Percentiles rank a stretch among this genome's conserved stretches.
Conservation (phyloP, 1,140 invertebrate genomes). For the Hycleus cichorii region DNA sequence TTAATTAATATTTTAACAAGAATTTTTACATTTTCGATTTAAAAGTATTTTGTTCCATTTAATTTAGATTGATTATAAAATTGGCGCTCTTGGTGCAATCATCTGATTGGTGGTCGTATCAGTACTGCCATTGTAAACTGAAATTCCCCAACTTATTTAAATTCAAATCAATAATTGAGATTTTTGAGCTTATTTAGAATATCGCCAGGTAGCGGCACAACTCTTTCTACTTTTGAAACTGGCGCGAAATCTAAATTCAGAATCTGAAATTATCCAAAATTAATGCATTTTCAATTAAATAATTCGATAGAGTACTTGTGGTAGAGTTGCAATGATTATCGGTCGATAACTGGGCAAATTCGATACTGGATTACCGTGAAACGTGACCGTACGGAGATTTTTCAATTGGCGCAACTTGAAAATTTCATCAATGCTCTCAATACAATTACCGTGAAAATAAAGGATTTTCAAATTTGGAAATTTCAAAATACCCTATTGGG, state of each 20-base stretch:
- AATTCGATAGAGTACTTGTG: slow-evolving; percentile 37
- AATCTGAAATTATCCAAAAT: slow-evolving; percentile 7
- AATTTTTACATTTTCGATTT: no score
- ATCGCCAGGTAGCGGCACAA: slow-evolving; percentile 23
- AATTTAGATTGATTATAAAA: no score
- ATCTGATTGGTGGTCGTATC: no score
- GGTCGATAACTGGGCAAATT: slow-evolving; percentile 41
- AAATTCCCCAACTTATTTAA: no score
- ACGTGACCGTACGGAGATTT: slow-evolving; percentile 44
- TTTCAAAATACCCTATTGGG: slow-evolving; percentile 28
- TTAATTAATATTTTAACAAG: no score
- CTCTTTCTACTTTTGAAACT: slow-evolving; percentile 33
- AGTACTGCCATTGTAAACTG: no score
- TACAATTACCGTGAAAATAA: slow-evolving; percentile 48
- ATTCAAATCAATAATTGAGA: no score
- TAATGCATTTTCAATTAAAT: not conserved
- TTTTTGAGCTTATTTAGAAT: slow-evolving; percentile 23
- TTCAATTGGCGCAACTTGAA: slow-evolving; percentile 40
- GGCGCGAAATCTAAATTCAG: slow-evolving; percentile 45
- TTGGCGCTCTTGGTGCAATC: no score
- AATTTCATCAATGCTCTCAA: slow-evolving; percentile 40
- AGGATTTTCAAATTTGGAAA: slow-evolving; percentile 39
- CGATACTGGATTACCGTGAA: slow-evolving; percentile 50
- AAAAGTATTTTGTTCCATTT: no score
- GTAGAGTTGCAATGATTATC: slow-evolving; percentile 43